These are phyloP conservation scores for Oryctes rhinoceros DNA, from an alignment of 1,140 invertebrate genomes.

Conservation along the genomic window DNA sequence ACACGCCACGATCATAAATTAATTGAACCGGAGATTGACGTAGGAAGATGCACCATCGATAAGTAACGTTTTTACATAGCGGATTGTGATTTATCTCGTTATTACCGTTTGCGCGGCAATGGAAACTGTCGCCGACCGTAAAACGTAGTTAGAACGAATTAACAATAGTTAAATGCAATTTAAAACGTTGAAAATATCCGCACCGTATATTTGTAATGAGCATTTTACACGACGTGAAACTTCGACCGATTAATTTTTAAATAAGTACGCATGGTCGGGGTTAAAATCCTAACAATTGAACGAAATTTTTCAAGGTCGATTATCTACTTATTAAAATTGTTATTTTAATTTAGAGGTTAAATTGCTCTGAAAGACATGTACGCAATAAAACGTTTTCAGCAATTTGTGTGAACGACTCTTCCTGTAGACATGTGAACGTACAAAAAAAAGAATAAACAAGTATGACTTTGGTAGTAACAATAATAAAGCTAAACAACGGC, in stretches of 20 bases:
- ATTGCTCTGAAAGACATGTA: constrained; percentile 33
- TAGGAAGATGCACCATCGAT: neutral
- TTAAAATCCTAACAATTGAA: constrained; percentile 40
- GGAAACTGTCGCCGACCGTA: neutral
- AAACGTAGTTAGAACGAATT: constrained; percentile 28
- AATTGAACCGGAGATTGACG: neutral
- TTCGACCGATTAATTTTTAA: constrained; percentile 33
- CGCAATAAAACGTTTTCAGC: constrained; percentile 30
- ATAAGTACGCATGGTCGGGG: constrained; percentile 27
- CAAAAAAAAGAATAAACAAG: neutral
- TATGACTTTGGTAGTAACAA: neutral
- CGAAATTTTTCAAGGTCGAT: constrained; percentile 41
- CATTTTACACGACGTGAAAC: constrained; percentile 4
- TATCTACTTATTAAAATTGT: constrained; percentile 38
- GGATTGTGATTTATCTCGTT: neutral
- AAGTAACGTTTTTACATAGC: neutral
- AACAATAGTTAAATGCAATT: constrained; percentile 16
- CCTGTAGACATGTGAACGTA: neutral
- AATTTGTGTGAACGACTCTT: constrained; percentile 34
- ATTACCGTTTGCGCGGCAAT: neutral
- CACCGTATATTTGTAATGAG: constrained; percentile 31
- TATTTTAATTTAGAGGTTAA: constrained; percentile 40
- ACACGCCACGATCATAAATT: constrained; percentile 1
- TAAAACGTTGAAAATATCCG: constrained; percentile 33
- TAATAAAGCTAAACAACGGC: neutral